Evolutionary conservation across 2,797 vertebrate genomes (phyloP).

Genomic region (Pipistrellus nathusii): DNA sequence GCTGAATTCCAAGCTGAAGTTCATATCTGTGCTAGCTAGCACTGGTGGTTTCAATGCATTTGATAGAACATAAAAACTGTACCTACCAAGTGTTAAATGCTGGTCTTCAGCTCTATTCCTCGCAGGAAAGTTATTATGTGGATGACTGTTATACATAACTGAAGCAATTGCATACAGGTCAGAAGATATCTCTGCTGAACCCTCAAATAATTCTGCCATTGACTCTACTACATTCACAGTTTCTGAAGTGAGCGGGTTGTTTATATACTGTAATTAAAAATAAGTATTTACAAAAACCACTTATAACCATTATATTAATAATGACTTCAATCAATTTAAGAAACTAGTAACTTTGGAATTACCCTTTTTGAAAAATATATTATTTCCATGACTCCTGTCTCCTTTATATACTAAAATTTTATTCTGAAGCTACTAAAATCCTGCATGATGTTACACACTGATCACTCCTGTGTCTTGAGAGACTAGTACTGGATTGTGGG

Average conservation of each 20-base stretch:
- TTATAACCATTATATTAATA: not conserved
- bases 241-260: conserved; percentile 83
- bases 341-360: not conserved
- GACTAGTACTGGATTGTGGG: not conserved
- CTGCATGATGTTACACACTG: not conserved
- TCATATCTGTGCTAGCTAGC: conserved; percentile 73
- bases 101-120: conserved; percentile 75
- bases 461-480: not conserved
- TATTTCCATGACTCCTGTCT: not conserved
- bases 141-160: conserved; percentile 85
- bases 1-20: conserved; percentile 83
- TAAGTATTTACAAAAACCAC: conserved; percentile 48
- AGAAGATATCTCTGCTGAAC: conserved; percentile 89
- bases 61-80: conserved; percentile 76
- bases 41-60: conserved; percentile 68
- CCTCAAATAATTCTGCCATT: conserved; percentile 88
- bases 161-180: conserved; percentile 88
- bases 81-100: conserved; percentile 80
- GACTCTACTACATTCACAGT: conserved; percentile 79
- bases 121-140: conserved; percentile 76
- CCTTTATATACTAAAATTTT: not conserved
- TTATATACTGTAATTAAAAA: conserved; percentile 87
- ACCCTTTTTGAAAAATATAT: not conserved
- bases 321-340: conserved; percentile 4
- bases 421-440: conserved; percentile 14